Evolutionary conservation across 1,140 invertebrate genomes (phyloP), one percentile per base, ranked within the genome.

Genomic region (Ericerus pela): DNA sequence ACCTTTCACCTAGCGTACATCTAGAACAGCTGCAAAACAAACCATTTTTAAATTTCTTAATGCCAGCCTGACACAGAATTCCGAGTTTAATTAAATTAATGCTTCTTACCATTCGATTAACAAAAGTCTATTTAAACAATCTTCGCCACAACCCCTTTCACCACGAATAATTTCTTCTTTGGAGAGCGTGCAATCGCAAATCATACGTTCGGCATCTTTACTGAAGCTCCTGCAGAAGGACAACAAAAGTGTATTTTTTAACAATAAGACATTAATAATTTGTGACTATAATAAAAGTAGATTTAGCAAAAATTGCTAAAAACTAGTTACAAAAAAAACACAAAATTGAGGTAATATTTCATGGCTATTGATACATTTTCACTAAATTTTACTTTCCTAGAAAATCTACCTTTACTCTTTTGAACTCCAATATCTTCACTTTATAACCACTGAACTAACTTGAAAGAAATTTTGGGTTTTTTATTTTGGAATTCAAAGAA

Each of bases 111-210:
- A 98, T 81, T 98, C 95, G 68, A 98, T 96, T 83, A 96, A 91
- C 4, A 98, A 78, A 67, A 97, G 77, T 67, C 92, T 80, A 74
- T 98, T 98, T 4, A 97, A 77, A 73, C 95, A 98, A 70, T 96
- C 91, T 66, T 93, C 88, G 0, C 89, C 89, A 73, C 94, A 98
- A 29, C 89, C 90, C 26, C 80, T 70, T 68, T 91, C 82, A 1
- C 88, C 88, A 58, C 82, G 71, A 29, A 79, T 76, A 56, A 88
- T 76, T 62, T 96, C 93, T 65, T 93, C 88, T 68, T 84, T 82
- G 3, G 87, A 88, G 56, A 91, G 73, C 63, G 85, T 85, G 71
- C 94, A 97, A 70, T 97, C 93, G 72, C 95, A 97, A 18, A 86
- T 77, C 92, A 97, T 96, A 60, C 87, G 79, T 55, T 87, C 84